Conservation (phyloP, 2,113 vertebrate species). For the Podilymbus podiceps region DNA sequence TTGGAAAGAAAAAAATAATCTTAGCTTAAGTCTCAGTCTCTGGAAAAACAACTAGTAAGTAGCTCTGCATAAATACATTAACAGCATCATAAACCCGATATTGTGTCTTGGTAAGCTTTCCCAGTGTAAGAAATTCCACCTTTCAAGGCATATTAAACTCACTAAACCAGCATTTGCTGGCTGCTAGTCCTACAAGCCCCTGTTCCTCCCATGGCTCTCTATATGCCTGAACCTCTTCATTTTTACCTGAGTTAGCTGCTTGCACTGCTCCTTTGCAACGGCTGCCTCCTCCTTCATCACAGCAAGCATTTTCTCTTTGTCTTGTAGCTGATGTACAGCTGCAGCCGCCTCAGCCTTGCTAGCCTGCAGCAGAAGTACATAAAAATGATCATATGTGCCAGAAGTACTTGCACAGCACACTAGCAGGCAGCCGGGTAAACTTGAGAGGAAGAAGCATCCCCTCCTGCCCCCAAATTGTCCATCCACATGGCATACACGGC, state of each 20-base stretch:
- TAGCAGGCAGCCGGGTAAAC: background rate
- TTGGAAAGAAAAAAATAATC: background rate
- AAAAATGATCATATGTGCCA: background rate
- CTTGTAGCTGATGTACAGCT: slow-evolving; percentile 82
- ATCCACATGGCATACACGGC: accelerated
- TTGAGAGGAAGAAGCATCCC: background rate
- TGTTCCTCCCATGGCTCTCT: background rate
- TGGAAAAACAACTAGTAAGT: background rate
- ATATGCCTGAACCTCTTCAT: accelerated
- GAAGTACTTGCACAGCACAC: background rate
- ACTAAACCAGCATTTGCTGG: background rate
- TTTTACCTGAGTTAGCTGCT: slow-evolving; percentile 92
- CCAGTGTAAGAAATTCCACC: background rate
- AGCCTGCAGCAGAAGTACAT: slow-evolving; percentile 65
- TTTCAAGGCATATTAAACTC: background rate
- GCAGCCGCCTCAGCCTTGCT: slow-evolving; percentile 81
- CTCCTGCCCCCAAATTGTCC: background rate
- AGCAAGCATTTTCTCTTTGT: slow-evolving; percentile 86
- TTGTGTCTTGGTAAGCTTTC: background rate
- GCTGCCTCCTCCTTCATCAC: slow-evolving; percentile 87
- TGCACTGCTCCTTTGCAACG: slow-evolving; percentile 90
- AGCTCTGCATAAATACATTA: background rate
- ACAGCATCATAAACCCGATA: background rate
- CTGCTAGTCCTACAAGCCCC: background rate
- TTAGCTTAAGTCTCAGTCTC: background rate